Evolutionary conservation across 2,113 vertebrate genomes (phyloP), one percentile per base, ranked within the genome.

Genomic region (Amphilophus citrinellus): DNA sequence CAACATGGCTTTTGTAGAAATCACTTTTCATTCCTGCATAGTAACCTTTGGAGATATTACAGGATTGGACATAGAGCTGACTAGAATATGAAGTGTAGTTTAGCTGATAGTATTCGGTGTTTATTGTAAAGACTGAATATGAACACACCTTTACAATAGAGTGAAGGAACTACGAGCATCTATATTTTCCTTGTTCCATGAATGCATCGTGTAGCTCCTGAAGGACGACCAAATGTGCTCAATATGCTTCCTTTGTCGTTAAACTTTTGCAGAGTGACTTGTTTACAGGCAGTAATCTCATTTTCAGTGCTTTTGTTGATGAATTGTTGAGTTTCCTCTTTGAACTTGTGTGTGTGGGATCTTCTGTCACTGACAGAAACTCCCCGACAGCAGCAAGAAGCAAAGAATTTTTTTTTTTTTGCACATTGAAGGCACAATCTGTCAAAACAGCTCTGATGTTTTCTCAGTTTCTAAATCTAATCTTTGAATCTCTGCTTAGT

Each of bases 301-400:
- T n/a, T 18, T n/a, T 56, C 53, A 56, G 7, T 4, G 7, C 53
- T n/a, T 20, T 27, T 53, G 66, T 50, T 11, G 24, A 71, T 71
- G 66, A 71, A 24, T 71, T 30, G 44, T 30, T 53, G 9, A 18
- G 66, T 32, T 71, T 71, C 44, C 50, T 71, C 44, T 71, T 30
- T 53, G 65, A 71, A 50, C 24, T 30, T 11, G 7, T 71, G 65
- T 5, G 66, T 5, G 42, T 71, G 3, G 42, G 42, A 13, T 71
- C 24, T 13, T 15, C 10, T 71, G 44, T 32, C 66, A 53, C 44
- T 32, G 66, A 71, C 6, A 1, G 0, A 71, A 53, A 50, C 44
- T 53, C 44, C 42, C 24, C 2, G 6, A 44, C 66, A 71, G 65
- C 22, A 50, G 66, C 44, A 1, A 53, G 66, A 50, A 20, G 42